These are phyloP conservation scores for Oncorhynchus nerka DNA, from an alignment of 2,113 vertebrate species.

Conservation along the genomic window DNA sequence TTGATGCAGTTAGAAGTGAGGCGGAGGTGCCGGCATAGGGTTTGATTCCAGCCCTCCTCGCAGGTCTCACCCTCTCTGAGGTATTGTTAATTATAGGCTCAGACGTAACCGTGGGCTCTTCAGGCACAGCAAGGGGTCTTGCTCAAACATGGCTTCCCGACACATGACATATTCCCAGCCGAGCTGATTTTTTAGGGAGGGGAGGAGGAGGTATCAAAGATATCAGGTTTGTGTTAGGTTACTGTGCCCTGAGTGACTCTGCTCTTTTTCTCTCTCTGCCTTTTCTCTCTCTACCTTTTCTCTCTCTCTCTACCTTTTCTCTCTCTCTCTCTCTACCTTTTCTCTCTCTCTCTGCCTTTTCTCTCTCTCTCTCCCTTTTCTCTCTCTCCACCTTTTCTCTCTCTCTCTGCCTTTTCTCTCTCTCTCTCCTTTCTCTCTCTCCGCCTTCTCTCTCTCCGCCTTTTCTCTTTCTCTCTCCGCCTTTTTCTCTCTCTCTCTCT, in stretches of 20 bases:
- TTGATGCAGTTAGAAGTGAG: constrained; percentile 16
- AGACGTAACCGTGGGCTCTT: constrained; percentile 39
- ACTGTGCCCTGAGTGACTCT: constrained; percentile 3
- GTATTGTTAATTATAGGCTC: constrained; percentile 34
- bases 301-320: too few relatives aligned
- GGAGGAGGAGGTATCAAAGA: constrained; percentile 37
- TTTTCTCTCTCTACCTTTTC: neutral
- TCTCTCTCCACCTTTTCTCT: too few relatives aligned
- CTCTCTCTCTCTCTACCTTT: too few relatives aligned
- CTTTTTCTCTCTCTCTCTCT: too few relatives aligned
- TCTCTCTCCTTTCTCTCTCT: too few relatives aligned
- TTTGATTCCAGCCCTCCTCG: constrained; percentile 41
- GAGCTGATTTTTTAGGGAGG: constrained; percentile 21
- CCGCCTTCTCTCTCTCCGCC: too few relatives aligned
- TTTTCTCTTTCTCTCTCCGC: too few relatives aligned
- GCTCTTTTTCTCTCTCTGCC: neutral
- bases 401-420: constrained; percentile 1
- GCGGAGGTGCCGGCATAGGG: neutral
- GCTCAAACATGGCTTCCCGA: constrained; percentile 25
- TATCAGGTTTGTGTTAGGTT: constrained; percentile 24
- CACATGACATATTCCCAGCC: constrained; percentile 21
- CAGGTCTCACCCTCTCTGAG: constrained; percentile 27
- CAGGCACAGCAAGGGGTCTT: constrained; percentile 17
- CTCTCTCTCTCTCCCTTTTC: too few relatives aligned
- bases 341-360: neutral